phyloP scores from a whole-genome alignment of 2,888 invertebrate genomes.

The Leptinotarsa tumamoca region DNA sequence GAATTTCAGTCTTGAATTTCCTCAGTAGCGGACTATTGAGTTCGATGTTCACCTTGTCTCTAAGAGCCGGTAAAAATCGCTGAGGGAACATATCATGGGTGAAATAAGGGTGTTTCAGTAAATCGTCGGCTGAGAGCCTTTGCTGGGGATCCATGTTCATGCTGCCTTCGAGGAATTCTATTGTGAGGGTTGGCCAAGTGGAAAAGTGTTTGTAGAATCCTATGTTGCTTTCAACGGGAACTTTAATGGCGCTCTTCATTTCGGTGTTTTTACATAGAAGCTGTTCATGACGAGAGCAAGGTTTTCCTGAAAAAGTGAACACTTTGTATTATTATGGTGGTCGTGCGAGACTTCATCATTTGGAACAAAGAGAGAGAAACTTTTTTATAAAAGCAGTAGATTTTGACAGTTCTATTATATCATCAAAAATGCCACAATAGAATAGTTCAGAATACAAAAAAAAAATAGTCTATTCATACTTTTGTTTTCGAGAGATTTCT shows the following conservation, averaged over 20 bases:
- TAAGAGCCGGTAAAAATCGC: conserved; percentile 74
- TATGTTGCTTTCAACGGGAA: conserved; percentile 46
- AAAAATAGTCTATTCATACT: too few relatives aligned
- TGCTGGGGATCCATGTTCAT: conserved; percentile 75
- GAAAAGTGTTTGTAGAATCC: conserved; percentile 65
- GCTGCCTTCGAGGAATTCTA: conserved; percentile 68
- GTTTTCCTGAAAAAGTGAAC: conserved; percentile 62
- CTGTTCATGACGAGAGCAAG: conserved; percentile 66
- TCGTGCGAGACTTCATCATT: neutral
- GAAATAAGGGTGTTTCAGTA: conserved; percentile 67
- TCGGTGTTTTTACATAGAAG: conserved; percentile 66
- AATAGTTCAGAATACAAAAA: too few relatives aligned
- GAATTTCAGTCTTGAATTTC: conserved; percentile 62
- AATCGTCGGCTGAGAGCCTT: conserved; percentile 72
- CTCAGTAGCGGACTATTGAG: conserved; percentile 70
- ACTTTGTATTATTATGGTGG: conserved; percentile 52
- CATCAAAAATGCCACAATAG: too few relatives aligned
- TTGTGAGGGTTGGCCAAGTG: conserved; percentile 64
- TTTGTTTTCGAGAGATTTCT: too few relatives aligned
- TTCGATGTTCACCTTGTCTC: conserved; percentile 75
- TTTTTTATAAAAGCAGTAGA: too few relatives aligned
- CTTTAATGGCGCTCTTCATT: conserved; percentile 64
- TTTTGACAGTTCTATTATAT: too few relatives aligned
- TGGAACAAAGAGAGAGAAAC: neutral
- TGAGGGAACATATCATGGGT: conserved; percentile 70